Percentiles rank a stretch among this genome's conserved stretches.
phyloP scores from a whole-genome alignment of 1,140 invertebrate species.

The Nephila pilipes region DNA sequence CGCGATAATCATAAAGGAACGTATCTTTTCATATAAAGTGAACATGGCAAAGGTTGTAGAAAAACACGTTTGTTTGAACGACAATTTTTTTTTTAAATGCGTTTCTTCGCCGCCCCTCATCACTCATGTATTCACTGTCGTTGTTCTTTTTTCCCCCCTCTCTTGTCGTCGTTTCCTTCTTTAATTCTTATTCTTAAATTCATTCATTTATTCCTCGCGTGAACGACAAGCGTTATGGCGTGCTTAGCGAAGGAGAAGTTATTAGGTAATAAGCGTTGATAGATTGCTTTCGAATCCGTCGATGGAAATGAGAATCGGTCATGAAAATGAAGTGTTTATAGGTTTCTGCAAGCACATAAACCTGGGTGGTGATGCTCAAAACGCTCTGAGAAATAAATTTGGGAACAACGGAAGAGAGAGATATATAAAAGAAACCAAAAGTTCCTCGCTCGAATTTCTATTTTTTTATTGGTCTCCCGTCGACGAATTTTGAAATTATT shows the following conservation, averaged over 20 bases:
- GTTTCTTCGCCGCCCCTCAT: background rate
- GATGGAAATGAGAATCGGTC: slow-evolving; percentile 21
- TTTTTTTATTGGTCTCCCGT: background rate
- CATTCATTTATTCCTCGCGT: slow-evolving; percentile 57
- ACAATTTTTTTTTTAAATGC: slow-evolving; percentile 15
- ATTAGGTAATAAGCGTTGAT: slow-evolving; percentile 58
- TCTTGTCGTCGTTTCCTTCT: slow-evolving; percentile 21
- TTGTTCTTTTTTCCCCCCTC: no score
- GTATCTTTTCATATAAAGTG: slow-evolving; percentile 20
- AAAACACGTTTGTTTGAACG: slow-evolving; percentile 38
- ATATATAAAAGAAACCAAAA: no score
- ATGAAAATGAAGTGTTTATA: slow-evolving; percentile 50
- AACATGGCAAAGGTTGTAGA: slow-evolving; percentile 31
- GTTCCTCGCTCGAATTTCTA: background rate
- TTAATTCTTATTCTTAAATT: slow-evolving; percentile 34
- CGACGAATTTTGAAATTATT: background rate
- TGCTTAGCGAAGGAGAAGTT: background rate
- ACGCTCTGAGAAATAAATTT: background rate
- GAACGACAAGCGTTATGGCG: slow-evolving; percentile 23
- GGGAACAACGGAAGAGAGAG: background rate
- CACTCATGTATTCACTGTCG: background rate
- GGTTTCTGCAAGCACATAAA: slow-evolving; percentile 1
- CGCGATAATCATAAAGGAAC: slow-evolving; percentile 49
- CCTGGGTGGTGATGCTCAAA: background rate
- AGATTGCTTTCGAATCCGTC: slow-evolving; percentile 38